These are phyloP conservation scores for Dicyrtomina minuta DNA, from an alignment of 2,888 invertebrate species.

Conservation along the genomic window DNA sequence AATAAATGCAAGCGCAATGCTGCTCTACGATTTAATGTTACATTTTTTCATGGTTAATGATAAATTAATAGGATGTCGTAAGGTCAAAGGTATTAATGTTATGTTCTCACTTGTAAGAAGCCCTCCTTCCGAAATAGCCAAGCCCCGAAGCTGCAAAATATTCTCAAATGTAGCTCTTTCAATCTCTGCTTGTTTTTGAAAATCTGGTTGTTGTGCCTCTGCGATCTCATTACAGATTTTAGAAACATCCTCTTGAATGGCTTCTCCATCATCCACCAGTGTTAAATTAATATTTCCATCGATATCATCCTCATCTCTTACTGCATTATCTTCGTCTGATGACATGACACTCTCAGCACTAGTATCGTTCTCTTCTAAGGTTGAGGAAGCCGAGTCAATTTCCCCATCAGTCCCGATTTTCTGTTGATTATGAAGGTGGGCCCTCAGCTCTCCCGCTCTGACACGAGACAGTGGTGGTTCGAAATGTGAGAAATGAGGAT, in stretches of 20 bases:
- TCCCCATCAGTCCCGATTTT: neutral
- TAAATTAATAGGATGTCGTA: too few relatives aligned
- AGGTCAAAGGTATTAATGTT: too few relatives aligned
- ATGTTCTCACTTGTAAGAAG: constrained; percentile 44
- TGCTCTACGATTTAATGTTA: too few relatives aligned
- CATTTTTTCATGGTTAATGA: too few relatives aligned
- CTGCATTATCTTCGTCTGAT: constrained; percentile 30
- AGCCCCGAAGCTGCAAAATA: constrained; percentile 32
- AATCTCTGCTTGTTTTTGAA: constrained; percentile 42
- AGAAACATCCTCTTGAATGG: constrained; percentile 46
- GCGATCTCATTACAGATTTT: constrained; percentile 48
- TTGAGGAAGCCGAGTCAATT: constrained; percentile 35
- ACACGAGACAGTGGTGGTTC: too few relatives aligned
- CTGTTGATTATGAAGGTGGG: neutral
- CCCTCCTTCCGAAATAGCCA: constrained; percentile 48
- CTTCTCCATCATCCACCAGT: constrained; percentile 21
- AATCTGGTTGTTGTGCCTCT: constrained; percentile 38
- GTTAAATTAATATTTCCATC: too few relatives aligned
- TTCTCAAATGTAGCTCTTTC: constrained; percentile 34
- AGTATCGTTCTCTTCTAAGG: constrained; percentile 35
- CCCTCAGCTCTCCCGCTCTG: neutral
- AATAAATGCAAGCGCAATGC: too few relatives aligned
- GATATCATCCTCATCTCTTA: neutral
- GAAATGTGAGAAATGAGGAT: too few relatives aligned
- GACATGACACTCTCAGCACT: constrained; percentile 4